phyloP scores from a whole-genome alignment of 2,113 vertebrate genomes.

The Furnarius figulus region DNA sequence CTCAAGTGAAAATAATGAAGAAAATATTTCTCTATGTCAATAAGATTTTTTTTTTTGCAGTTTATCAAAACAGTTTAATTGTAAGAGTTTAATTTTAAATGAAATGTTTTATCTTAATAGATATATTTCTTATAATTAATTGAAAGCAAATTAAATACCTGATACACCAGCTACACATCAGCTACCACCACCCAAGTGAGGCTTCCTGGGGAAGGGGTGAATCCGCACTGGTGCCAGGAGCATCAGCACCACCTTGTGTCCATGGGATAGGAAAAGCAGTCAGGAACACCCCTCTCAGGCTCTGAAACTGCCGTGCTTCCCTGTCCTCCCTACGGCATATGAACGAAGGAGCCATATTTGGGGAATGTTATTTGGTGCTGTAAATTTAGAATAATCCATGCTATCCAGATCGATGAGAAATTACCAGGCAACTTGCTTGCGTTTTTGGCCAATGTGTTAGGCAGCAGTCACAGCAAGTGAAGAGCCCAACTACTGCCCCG shows the following conservation, averaged over 20 bases:
- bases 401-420: neutral
- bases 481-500: neutral
- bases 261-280: neutral
- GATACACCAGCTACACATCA: neutral
- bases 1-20: neutral
- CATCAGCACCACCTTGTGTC: slow-evolving; percentile 67
- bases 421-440: too few species aligned
- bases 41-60: neutral
- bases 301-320: neutral
- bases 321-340: neutral
- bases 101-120: neutral
- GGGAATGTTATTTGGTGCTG: fast-evolving
- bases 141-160: neutral
- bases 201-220: neutral
- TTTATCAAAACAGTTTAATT: neutral
- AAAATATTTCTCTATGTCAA: neutral
- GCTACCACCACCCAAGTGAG: neutral
- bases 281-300: neutral
- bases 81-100: neutral
- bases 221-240: slow-evolving; percentile 27
- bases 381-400: neutral
- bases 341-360: neutral
- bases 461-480: fast-evolving
- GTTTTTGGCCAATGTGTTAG: neutral
- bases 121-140: neutral